Evolutionary conservation across 2,797 vertebrate genomes (phyloP), one percentile per base, ranked within the genome.

Genomic region (Acestrorhynchus altus): DNA sequence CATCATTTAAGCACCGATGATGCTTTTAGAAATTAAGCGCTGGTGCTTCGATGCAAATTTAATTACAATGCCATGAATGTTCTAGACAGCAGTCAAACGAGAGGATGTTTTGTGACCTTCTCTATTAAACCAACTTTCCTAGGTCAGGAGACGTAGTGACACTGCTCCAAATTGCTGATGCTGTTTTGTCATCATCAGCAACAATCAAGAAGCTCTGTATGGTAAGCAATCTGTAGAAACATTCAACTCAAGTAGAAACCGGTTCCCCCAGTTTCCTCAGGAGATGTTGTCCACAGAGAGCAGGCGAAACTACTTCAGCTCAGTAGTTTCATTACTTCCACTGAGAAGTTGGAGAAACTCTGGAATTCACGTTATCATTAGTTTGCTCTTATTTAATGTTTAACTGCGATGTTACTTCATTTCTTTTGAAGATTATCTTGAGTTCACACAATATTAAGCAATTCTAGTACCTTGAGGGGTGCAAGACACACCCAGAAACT

Each of bases 401-500:
- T 28, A 39, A 20, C 2, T 22, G 3, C 11, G 15, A 10, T 56
- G 24, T 56, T 20, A 10, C 24, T 56, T 10, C 8, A 22, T 65
- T 18, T n/a, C 16, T 22, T 13, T 22, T 10, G 1, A 26, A 26
- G 1, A 20, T 54, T 54, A 47, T n/a, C 51, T 13, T 1, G 15
- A 65, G 18, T 35, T 18, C 26, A 54, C 42, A 51, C 7, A 11
- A 42, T 5, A 26, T 15, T 18, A 47, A 67, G 51, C 26, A 39
- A 26, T 59, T 46, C 10, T 42, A 40, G 5, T 24, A 40, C 63
- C 40, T 51, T 18, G 13, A 1, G 18, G 35, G 15, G 8, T 22
- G 72, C 57, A 73, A 69, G 83, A 87, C 89, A 90, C 92, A 86
- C 92, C 93, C 89, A 89, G 91, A 93, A 91, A 92, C 90, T 85